Evolutionary conservation across 2,113 vertebrate genomes (phyloP).

Genomic region (Leucoraja erinaceus): DNA sequence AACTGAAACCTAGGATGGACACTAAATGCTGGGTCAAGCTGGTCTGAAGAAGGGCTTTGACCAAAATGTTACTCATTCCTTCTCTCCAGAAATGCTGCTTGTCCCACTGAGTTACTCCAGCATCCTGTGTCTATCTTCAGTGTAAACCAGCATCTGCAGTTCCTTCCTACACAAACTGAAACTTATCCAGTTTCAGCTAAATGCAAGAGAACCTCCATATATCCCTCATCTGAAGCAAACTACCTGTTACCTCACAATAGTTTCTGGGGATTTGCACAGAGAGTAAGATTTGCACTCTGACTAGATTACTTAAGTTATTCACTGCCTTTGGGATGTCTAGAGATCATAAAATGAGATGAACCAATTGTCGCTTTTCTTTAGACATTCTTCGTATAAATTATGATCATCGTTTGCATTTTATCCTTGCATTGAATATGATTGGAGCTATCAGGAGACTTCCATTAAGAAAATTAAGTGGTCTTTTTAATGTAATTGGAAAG

Average conservation of each 20-base stretch:
- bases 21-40: too few relatives aligned
- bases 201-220: neutral
- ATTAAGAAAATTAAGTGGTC: too few relatives aligned
- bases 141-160: too few relatives aligned
- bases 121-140: too few relatives aligned
- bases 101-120: too few relatives aligned
- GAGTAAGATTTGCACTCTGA: too few relatives aligned
- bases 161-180: neutral
- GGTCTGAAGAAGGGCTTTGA: too few relatives aligned
- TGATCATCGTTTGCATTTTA: neutral
- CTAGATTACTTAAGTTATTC: neutral
- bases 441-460: too few relatives aligned
- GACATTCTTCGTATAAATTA: neutral
- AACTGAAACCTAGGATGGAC: neutral
- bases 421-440: neutral
- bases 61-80: too few relatives aligned
- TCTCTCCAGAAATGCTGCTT: too few relatives aligned
- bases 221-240: neutral
- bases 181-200: neutral
- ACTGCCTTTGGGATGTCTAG: neutral
- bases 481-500: too few relatives aligned
- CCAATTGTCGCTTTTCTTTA: neutral
- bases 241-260: too few relatives aligned
- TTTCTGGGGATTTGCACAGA: neutral
- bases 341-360: neutral